Evolutionary conservation across 2,113 vertebrate genomes (phyloP), one percentile per base, ranked within the genome.

Genomic region (Melanotaenia duboulayi): DNA sequence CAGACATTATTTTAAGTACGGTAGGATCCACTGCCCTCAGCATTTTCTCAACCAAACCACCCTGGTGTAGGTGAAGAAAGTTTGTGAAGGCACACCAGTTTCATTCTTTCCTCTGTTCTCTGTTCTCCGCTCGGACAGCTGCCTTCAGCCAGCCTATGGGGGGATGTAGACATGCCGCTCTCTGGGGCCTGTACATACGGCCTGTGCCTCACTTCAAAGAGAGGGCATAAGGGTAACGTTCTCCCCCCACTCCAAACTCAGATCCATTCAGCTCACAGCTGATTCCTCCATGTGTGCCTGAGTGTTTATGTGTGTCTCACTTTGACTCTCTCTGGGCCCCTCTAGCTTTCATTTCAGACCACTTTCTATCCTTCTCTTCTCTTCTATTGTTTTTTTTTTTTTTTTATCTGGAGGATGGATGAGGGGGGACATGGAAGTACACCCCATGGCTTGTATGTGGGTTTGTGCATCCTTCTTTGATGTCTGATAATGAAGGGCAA

Each of bases 201-300:
- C 91, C 91, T 87, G 85, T 86, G 90, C 87, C 88, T 94, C 87
- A 93, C 92, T 93, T 93, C 92, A 95, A 94, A 94, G 91, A 84
- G 84, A 84, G 91, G 89, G 74, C 87, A 92, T 49, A 69, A 89
- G 92, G 91, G 87, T 91, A 92, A 71, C 22, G 76, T 86, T 80
- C 79, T 60, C 82, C 85, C 86, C 72, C 85, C 49, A n/a, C 83
- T 42, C 79, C 81, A 44, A 91, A 90, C 80, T 78, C 82, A 76
- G 81, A 88, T 84, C 85, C 89, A 84, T 85, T 90, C 85, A 82
- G 82, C 84, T 89, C 87, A 89, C 84, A 91, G 90, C 90, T 90
- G 92, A 90, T 84, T 92, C 86, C 69, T 79, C 81, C 22, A 42
- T 80, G 78, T 86, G 82, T 87, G 76, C 65, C 59, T 66, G 76